Percentiles rank a stretch among this genome's conserved stretches.
Evolutionary conservation across 2,113 vertebrate species (phyloP).

Genomic region (Misgurnus anguillicaudatus): DNA sequence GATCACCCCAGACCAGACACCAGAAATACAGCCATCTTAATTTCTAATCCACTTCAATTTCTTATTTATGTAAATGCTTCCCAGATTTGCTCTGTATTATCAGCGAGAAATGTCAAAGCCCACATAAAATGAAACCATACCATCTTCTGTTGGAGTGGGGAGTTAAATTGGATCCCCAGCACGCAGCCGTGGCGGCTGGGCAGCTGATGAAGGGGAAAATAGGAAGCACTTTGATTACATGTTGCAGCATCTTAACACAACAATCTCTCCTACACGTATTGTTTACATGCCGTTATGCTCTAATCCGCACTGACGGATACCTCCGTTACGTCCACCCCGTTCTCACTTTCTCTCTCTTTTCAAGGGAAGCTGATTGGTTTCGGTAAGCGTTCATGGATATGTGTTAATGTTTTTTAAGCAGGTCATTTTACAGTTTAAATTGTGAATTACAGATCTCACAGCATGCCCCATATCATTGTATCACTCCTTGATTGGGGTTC

Average conservation of each 20-base stretch:
- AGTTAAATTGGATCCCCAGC: conserved; percentile 83
- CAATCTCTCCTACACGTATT: conserved; percentile 77
- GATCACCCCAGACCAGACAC: conserved; percentile 54
- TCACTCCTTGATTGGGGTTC: conserved; percentile 21
- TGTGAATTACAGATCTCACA: conserved; percentile 65
- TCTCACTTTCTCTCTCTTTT: conserved; percentile 47
- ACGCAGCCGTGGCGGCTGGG: conserved; percentile 69
- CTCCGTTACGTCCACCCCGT: conserved; percentile 59
- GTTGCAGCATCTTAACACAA: conserved; percentile 81
- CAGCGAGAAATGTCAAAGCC: conserved; percentile 82
- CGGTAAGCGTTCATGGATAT: conserved; percentile 70
- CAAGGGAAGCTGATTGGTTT: conserved; percentile 70
- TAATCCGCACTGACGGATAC: conserved; percentile 73
- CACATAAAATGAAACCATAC: conserved; percentile 86
- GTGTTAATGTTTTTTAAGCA: conserved; percentile 70
- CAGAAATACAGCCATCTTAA: conserved; percentile 77
- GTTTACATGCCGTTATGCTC: conserved; percentile 74
- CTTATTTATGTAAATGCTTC: conserved; percentile 84
- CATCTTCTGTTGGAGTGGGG: conserved; percentile 76
- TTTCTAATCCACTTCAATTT: conserved; percentile 82
- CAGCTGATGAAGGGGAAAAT: conserved; percentile 80
- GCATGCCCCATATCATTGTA: conserved; percentile 63
- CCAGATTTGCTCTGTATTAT: conserved; percentile 79
- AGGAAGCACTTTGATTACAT: conserved; percentile 79
- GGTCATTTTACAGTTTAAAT: conserved; percentile 71